Evolutionary conservation across 2,797 vertebrate genomes (phyloP).

Genomic region (Chloroceryle inda): DNA sequence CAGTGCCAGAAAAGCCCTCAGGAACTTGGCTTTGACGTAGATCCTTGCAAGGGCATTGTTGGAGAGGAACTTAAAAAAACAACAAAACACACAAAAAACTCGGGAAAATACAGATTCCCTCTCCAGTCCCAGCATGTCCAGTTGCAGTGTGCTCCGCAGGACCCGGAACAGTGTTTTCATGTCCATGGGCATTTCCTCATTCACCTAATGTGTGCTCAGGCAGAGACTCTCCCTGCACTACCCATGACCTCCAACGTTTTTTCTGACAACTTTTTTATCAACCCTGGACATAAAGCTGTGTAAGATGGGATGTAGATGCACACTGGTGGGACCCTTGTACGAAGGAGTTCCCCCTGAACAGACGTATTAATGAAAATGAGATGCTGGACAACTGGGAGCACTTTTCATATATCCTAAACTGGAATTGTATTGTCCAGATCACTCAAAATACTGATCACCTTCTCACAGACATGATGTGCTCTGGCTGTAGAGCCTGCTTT

Average conservation of each 20-base stretch:
- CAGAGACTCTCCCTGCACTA: not conserved
- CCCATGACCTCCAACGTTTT: not conserved
- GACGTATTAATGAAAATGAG: not conserved
- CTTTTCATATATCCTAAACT: not conserved
- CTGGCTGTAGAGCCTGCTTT: not conserved
- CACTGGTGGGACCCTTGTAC: not conserved
- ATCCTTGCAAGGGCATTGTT: not conserved
- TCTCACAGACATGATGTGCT: not conserved
- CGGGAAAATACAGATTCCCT: not conserved
- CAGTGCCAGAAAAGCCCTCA: conserved; percentile 12
- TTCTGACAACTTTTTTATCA: not conserved
- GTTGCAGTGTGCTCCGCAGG: not conserved
- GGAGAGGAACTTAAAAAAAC: not conserved
- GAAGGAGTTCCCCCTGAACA: not conserved
- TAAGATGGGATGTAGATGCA: not conserved
- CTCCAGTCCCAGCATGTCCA: not conserved
- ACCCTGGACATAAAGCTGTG: not conserved
- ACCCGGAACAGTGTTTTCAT: not conserved
- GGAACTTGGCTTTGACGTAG: conserved; percentile 27
- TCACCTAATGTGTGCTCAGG: not conserved
- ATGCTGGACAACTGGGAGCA: not conserved
- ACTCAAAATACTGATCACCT: not conserved
- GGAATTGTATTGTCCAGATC: not conserved
- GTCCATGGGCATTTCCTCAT: not conserved
- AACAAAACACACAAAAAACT: not conserved